Base-by-base conservation (phyloP, 2,113 vertebrate species). In the Urocynchramus pylzowi region DNA sequence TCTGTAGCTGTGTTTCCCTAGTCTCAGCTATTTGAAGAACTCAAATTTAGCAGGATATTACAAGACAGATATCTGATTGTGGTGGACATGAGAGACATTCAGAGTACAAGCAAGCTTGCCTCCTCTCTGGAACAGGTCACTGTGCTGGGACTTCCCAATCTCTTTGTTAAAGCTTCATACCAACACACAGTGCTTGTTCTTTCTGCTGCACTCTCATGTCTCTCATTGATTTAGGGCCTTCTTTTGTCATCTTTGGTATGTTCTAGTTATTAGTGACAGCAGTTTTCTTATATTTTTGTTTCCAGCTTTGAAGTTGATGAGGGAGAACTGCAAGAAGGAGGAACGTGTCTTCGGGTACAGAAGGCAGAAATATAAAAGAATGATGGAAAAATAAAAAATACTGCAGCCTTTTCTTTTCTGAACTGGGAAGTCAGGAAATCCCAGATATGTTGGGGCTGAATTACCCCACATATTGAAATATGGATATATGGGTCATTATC, bases 61-160 rank as follows among this genome's bases (percentile, higher is more conserved):
- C 0, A 2, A 82, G 41, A 49, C 17, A 77, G 44, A 64, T 7
- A 65, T 60, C 35, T 18, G 30, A 68, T 11, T 56, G 14, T 52
- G 54, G 21, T 44, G 33, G 35, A 45, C 16, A 26, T 24, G 12
- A 61, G 41, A 42, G 33, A 71, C 0, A 2, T 37, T 47, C 30
- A 69, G 37, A 54, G 37, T 16, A 84, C 54, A 68, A 77, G 9
- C 16, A 73, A n/a, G 4, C 10, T 64, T 42, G 5, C 9, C 12
- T 63, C 3, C 3, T 42, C 2, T 33, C 27, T 47, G 49, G 39
- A 86, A 14, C 13, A 41, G 31, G 28, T 35, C 2, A 1, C 20
- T 2, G 2, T 1, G 3, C 16, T 20, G 12, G 8, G 5, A 16
- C 13, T 60, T 90, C n/a, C 26, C 0, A 0, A 77, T 50, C 9